Evolutionary conservation across 2,888 invertebrate genomes (phyloP).

Genomic region (Thysanoteuthis rhombus): DNA sequence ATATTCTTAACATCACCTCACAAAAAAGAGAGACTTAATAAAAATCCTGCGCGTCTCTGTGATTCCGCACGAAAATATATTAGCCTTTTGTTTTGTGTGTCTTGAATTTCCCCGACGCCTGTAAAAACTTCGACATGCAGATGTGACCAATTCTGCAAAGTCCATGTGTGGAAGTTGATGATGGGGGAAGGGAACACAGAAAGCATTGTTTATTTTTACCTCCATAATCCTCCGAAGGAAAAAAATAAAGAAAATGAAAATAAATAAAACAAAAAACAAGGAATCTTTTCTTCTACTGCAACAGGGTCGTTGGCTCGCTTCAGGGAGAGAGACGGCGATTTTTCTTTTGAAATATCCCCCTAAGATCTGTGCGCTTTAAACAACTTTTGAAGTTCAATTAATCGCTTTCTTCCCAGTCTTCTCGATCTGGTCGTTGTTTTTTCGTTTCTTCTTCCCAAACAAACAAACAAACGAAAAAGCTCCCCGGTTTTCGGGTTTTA

Average conservation of each 20-base stretch:
- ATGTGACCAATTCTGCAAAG: slow-evolving; percentile 12
- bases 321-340: not conserved
- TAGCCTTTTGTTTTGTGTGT: not conserved
- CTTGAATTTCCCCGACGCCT: not conserved
- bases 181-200: not conserved
- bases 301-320: not conserved
- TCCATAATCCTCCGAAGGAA: not conserved
- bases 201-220: not conserved
- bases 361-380: not conserved
- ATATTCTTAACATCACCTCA: not conserved
- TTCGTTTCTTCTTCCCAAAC: not conserved
- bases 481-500: slow-evolving; percentile 23
- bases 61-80: slow-evolving; percentile 12
- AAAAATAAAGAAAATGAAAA: not conserved
- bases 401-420: not conserved
- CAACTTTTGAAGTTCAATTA: not conserved
- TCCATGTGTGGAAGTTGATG: not conserved
- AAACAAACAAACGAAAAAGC: not conserved
- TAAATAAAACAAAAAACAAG: not conserved
- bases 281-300: slow-evolving; percentile 12
- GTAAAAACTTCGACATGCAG: slow-evolving; percentile 12
- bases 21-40: not conserved
- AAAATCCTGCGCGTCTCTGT: slow-evolving; percentile 12
- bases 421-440: not conserved
- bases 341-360: not conserved